Conservation (phyloP, 2,888 invertebrate species). For the Lypha dubia region DNA sequence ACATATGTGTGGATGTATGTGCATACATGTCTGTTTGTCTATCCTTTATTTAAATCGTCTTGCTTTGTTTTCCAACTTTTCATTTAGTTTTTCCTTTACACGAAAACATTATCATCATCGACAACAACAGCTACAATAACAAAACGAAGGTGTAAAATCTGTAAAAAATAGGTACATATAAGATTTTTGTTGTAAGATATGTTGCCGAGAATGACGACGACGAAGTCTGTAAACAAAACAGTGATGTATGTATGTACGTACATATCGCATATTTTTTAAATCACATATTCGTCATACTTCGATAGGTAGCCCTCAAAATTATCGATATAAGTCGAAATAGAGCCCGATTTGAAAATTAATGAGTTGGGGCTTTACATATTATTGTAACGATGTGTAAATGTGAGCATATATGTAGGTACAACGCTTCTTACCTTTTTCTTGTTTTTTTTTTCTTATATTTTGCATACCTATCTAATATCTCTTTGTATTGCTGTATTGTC, state of each 20-base stretch:
- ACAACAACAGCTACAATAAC: conserved; percentile 20
- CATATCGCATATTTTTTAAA: too few relatives aligned
- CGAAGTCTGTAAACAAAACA: background rate
- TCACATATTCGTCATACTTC: too few relatives aligned
- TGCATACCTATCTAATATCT: too few relatives aligned
- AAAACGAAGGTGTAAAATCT: conserved; percentile 61
- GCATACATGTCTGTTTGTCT: conserved; percentile 4
- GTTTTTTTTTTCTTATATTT: conserved; percentile 15
- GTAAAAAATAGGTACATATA: conserved; percentile 61
- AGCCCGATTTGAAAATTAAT: too few relatives aligned
- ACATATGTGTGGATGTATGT: too few relatives aligned
- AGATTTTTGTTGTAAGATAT: conserved; percentile 30
- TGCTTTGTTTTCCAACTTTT: background rate
- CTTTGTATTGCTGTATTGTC: conserved; percentile 1
- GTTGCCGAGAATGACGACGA: background rate
- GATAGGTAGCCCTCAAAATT: too few relatives aligned
- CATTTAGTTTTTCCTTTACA: conserved; percentile 6
- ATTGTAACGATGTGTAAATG: too few relatives aligned
- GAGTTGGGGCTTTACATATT: too few relatives aligned
- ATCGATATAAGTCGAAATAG: too few relatives aligned
- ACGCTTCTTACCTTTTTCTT: conserved; percentile 1
- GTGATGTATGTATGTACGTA: background rate
- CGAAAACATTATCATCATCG: conserved; percentile 17
- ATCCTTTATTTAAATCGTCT: background rate
- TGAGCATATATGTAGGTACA: too few relatives aligned